Percentiles rank a stretch among this genome's conserved stretches.
Conservation (phyloP, 1,140 invertebrate species). For the Trichonephila clavipes region DNA sequence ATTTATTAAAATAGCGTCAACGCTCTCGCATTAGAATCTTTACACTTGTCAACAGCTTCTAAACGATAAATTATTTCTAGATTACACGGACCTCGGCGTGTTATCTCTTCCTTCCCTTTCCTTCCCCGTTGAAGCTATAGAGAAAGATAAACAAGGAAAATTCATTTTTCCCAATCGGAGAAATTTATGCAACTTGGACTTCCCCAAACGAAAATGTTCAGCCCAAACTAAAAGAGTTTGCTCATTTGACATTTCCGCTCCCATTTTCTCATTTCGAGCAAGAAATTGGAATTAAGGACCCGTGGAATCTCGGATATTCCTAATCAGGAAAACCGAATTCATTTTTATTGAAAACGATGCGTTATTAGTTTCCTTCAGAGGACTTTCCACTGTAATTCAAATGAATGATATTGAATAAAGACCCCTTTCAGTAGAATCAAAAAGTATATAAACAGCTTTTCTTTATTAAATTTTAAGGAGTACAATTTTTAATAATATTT, state of each 20-base stretch:
- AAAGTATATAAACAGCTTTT: too few species aligned
- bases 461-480: too few species aligned
- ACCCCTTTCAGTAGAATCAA: too few species aligned
- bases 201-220: not conserved
- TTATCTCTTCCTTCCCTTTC: not conserved
- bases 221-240: conserved; percentile 7
- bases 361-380: too few species aligned
- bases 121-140: not conserved
- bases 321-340: not conserved
- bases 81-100: not conserved
- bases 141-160: not conserved
- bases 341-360: not conserved
- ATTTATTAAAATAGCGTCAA: too few species aligned
- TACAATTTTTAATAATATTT: too few species aligned
- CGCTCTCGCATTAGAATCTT: too few species aligned
- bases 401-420: too few species aligned
- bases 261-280: not conserved
- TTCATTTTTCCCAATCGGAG: not conserved
- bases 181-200: not conserved
- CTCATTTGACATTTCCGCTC: not conserved
- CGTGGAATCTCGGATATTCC: not conserved
- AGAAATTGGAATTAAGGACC: not conserved
- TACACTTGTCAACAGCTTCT: too few species aligned
- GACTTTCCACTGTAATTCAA: too few species aligned
- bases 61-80: too few species aligned